Base-by-base conservation (phyloP, 2,888 invertebrate species). In the Drosophila neutralis region DNA sequence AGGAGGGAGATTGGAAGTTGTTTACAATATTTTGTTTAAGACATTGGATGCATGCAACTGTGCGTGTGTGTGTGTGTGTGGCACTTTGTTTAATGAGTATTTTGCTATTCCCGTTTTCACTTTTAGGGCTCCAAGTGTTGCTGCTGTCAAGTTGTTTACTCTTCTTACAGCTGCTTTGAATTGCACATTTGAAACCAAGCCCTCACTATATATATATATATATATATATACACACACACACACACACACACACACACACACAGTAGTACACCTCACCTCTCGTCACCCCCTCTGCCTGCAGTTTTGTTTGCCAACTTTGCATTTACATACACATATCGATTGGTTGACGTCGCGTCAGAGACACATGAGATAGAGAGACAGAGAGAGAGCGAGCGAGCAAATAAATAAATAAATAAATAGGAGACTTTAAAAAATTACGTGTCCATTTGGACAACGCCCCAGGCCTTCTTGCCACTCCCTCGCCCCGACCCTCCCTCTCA, bases 261-360 rank as follows among this genome's bases (percentile, higher is more conserved):
- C 24, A 21, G 13, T 45, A 15, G 21, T 58, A 45, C 38, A 29
- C 33, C 24, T 24, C 49, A n/a, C 21, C 27, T 13, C 6, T 27
- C 36, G 6, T 31, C 31, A 10, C 24, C 45, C 7, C 3, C 27
- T 24, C 18, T 40, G 21, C 33, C 40, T 40, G 36, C 35, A 59
- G 40, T 69, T 53, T 45, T 40, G 42, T 48, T 64, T 84, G 84
- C 89, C 89, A 89, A 89, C 78, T 66, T 56, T 69, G 74, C 78
- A 80, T 81, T 73, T 64, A 51, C 69, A 72, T 78, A 82, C 83
- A 84, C 83, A 72, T 89, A 89, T 89, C 89, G 84, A 89, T 89
- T 87, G 79, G 73, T 86, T 75, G 60, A 68, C 70, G 56, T 63
- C 70, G 78, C 68, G 68, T 38, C 68, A 54, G 63, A 68, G 60